These are phyloP conservation scores for Lepilemur septentrionalis DNA, from an alignment of 2,797 vertebrate species.

Conservation along the genomic window DNA sequence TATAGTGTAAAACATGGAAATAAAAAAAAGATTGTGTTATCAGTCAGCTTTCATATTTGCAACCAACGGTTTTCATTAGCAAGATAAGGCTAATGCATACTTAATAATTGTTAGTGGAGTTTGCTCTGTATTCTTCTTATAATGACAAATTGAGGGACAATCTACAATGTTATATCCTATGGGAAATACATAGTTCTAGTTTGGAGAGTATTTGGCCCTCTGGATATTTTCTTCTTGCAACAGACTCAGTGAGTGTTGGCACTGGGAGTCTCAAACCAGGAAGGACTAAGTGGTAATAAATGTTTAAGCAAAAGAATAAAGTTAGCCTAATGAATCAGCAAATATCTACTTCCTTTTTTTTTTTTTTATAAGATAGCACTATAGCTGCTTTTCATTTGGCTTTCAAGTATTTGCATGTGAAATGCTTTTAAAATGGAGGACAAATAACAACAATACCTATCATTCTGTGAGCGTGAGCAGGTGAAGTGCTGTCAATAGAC, in stretches of 20 bases:
- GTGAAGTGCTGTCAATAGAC: not conserved
- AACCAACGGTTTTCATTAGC: not conserved
- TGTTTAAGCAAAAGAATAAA: not conserved
- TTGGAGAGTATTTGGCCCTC: not conserved
- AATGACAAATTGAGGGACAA: not conserved
- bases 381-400: not conserved
- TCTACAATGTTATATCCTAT: not conserved
- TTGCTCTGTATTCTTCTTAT: not conserved
- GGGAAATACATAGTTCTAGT: not conserved
- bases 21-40: not conserved
- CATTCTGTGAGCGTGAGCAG: not conserved
- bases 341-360: not conserved
- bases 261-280: not conserved
- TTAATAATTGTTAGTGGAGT: not conserved
- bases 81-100: not conserved
- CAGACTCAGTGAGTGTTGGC: not conserved
- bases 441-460: not conserved
- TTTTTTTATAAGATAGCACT: not conserved
- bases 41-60: not conserved
- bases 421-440: not conserved
- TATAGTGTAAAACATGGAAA: not conserved
- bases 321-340: not conserved
- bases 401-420: not conserved
- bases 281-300: not conserved
- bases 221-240: not conserved